Conservation (phyloP, 23 tunicate genomes). For the Trididemnum miniatum region DNA sequence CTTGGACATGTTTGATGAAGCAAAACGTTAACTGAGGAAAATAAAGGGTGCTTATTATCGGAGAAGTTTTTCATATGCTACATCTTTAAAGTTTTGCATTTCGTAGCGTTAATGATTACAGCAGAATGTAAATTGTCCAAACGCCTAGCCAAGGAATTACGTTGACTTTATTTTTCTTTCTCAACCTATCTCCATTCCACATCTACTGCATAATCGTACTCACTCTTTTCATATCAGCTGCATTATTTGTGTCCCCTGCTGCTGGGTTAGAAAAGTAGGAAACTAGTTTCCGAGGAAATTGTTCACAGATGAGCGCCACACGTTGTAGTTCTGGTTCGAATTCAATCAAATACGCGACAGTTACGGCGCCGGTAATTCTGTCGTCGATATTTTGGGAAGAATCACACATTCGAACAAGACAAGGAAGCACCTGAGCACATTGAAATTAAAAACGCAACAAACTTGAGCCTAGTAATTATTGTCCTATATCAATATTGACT, state of each 20-base stretch:
- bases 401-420: slow-evolving; percentile 90
- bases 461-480: too few species aligned
- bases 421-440: slow-evolving; percentile 60
- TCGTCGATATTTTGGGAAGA: slow-evolving; percentile 38
- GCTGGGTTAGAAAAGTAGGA: slow-evolving; percentile 61
- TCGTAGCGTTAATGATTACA: background rate
- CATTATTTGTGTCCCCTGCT: slow-evolving; percentile 45
- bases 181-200: too few species aligned
- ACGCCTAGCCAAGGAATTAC: background rate
- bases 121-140: background rate
- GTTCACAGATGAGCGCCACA: slow-evolving; percentile 75
- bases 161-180: too few species aligned
- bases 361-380: slow-evolving; percentile 66
- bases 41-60: too few species aligned
- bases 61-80: background rate
- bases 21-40: too few species aligned
- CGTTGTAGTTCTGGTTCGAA: slow-evolving; percentile 74
- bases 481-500: too few species aligned
- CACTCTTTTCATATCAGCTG: slow-evolving; percentile 49
- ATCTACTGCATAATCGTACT: too few species aligned
- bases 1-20: too few species aligned
- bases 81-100: background rate
- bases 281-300: slow-evolving; percentile 68
- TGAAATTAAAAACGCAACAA: background rate
- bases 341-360: slow-evolving; percentile 73